Evolutionary conservation across 2,113 vertebrate species (phyloP).

Genomic region (Alligator mississippiensis): DNA sequence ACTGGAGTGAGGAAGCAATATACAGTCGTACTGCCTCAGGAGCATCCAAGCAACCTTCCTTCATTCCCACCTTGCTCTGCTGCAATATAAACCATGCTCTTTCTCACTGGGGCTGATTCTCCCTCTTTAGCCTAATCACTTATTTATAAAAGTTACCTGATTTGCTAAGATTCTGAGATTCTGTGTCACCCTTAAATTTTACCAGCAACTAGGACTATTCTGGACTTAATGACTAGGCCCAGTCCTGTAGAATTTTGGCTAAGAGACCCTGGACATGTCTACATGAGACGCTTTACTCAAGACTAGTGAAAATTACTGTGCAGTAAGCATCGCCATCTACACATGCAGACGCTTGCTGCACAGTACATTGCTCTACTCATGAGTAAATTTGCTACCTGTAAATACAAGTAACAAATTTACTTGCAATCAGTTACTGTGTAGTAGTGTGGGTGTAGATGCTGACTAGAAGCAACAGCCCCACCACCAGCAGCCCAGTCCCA

Average conservation of each 20-base stretch:
- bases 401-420: too few relatives aligned
- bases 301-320: too few relatives aligned
- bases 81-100: not conserved
- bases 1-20: not conserved
- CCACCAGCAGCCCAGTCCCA: too few relatives aligned
- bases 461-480: too few relatives aligned
- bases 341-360: too few relatives aligned
- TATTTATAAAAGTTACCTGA: not conserved
- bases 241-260: not conserved
- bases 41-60: not conserved
- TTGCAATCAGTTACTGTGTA: too few relatives aligned
- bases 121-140: not conserved
- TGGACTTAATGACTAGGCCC: not conserved
- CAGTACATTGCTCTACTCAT: too few relatives aligned
- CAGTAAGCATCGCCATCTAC: too few relatives aligned
- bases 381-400: too few relatives aligned
- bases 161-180: not conserved
- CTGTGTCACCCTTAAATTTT: not conserved
- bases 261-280: too few relatives aligned
- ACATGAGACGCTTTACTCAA: too few relatives aligned
- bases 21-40: rapidly evolving
- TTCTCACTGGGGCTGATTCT: not conserved
- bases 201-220: not conserved
- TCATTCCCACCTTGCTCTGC: not conserved
- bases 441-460: too few relatives aligned